Percentiles rank a stretch among this genome's conserved stretches.
Conservation (phyloP, 2,888 invertebrate genomes). For the Cepaea hortensis region DNA sequence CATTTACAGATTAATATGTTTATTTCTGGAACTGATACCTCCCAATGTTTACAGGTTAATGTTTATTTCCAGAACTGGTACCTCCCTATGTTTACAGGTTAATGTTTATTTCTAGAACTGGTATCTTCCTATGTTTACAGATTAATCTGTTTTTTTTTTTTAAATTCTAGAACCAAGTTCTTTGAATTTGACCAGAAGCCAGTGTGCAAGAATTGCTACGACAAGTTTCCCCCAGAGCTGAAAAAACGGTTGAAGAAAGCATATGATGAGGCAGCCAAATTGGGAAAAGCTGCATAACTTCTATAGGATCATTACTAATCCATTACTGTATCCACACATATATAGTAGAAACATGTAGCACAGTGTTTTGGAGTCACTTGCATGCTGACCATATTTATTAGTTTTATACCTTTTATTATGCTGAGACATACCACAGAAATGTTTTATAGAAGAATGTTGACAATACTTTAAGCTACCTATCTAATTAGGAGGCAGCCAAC, state of each 20-base stretch:
- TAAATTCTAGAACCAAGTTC: slow-evolving; percentile 88
- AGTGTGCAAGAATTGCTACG: slow-evolving; percentile 97
- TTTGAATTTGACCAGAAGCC: slow-evolving; percentile 99
- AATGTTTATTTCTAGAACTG: too few relatives aligned
- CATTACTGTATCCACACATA: too few relatives aligned
- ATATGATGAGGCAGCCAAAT: slow-evolving; percentile 66
- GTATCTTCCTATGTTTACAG: not conserved
- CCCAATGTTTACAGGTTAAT: not conserved
- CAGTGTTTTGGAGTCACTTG: too few relatives aligned
- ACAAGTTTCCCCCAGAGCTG: slow-evolving; percentile 94
- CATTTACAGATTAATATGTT: not conserved
- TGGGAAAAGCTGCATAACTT: slow-evolving; percentile 15
- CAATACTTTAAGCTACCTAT: too few relatives aligned
- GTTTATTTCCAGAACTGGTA: too few relatives aligned
- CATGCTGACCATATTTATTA: too few relatives aligned
- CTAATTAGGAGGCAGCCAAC: too few relatives aligned
- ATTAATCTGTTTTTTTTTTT: not conserved
- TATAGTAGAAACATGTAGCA: too few relatives aligned
- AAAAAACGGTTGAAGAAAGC: slow-evolving; percentile 93
- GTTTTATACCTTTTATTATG: too few relatives aligned
- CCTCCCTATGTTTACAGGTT: not conserved
- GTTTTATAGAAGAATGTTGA: too few relatives aligned
- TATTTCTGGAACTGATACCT: not conserved
- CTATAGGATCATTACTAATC: not conserved
- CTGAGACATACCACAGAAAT: too few relatives aligned